Base-by-base conservation (phyloP, 2,888 invertebrate species). In the Crepidodera aurea region DNA sequence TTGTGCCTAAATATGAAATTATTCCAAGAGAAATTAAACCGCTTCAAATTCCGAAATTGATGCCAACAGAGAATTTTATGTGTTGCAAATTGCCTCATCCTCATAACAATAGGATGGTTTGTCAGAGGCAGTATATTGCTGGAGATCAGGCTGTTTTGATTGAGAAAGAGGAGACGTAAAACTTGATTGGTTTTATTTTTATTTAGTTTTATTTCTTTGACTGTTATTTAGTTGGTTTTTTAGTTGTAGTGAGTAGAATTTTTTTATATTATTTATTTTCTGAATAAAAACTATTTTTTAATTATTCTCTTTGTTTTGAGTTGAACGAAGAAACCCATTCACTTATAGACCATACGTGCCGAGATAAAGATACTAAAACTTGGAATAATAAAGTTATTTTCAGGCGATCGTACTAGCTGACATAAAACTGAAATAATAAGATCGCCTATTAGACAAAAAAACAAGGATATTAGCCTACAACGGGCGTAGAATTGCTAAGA, bases 1-100 rank as follows among this genome's bases (percentile, higher is more conserved):
- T 67, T 7, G 48, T 67, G 18, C 65, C 64, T 4, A 69, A 62
- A 18, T 66, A 64, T 13, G 46, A 62, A 2, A 62, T 60, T 5
- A 25, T 67, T 15, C 54, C 66, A 13, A 53, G 51, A n/a, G 51
- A 59, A 16, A 27, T 64, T 1, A 16, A 37, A 4, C 40, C 62
- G 1, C 19, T 42, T 6, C 18, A 55, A 7, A 44, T 57, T 4
- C 59, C 65, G 0, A 57, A 68, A 29, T 44, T 65, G 34, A 34
- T 62, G 8, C 59, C 64, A 1, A 64, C 62, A 3, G 58, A 64
- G 12, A 29, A 48, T 8, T 62, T 62, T 22, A 12, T 55, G 2
- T 60, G 59, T n/a, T 48, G 29, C 37, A 44, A 53, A 29, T 48
- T 58, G 15, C 27, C 51, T n/a, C 51, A 10, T 12, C 51, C 57